Percentiles rank a stretch among this genome's conserved stretches.
These are phyloP conservation scores for Schlechtendalia chinensis DNA, from an alignment of 1,140 invertebrate genomes.

Conservation along the genomic window DNA sequence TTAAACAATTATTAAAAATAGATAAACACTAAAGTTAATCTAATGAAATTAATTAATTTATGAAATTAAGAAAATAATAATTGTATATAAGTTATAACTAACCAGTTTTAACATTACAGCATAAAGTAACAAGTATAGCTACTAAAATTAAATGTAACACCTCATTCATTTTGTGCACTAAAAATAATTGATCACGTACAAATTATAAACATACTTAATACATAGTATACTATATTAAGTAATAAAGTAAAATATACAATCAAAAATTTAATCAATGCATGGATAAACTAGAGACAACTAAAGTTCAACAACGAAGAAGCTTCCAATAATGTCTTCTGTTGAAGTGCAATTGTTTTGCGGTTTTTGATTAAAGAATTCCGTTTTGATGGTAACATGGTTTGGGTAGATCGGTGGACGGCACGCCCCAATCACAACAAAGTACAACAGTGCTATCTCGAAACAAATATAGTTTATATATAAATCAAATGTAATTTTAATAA, in stretches of 20 bases:
- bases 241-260: background rate
- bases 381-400: constrained; percentile 27
- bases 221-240: background rate
- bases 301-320: no score
- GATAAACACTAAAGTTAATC: background rate
- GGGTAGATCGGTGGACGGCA: constrained; percentile 6
- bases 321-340: no score
- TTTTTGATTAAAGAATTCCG: constrained; percentile 41
- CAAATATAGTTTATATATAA: background rate
- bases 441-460: constrained; percentile 36
- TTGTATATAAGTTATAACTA: no score
- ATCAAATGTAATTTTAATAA: background rate
- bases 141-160: background rate
- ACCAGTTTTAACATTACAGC: constrained; percentile 29
- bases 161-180: background rate
- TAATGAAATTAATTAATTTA: background rate
- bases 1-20: no score
- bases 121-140: background rate
- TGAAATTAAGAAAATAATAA: no score
- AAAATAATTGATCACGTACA: background rate
- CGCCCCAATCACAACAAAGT: constrained; percentile 17
- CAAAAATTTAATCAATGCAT: background rate
- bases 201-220: constrained; percentile 8
- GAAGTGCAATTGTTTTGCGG: background rate
- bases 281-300: background rate